These are phyloP conservation scores for Aspidapion aeneum DNA, from an alignment of 2,888 invertebrate genomes.

Conservation along the genomic window DNA sequence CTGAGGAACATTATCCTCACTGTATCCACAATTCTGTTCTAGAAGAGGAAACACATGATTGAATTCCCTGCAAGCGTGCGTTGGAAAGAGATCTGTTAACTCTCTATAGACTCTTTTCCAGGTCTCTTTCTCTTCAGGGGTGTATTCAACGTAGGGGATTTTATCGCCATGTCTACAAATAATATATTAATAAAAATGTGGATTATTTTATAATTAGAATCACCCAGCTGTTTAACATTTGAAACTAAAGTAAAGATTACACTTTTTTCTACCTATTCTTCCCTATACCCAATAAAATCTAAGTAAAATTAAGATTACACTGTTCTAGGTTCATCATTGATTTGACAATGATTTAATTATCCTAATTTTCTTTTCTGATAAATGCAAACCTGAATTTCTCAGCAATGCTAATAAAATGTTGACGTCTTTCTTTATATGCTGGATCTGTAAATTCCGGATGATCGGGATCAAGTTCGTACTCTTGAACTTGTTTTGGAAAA, in stretches of 20 bases:
- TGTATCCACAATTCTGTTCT: not conserved
- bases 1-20: not conserved
- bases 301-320: no score
- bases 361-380: no score
- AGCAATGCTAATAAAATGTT: not conserved
- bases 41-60: not conserved
- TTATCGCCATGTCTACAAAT: not conserved
- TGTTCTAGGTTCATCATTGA: no score
- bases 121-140: not conserved
- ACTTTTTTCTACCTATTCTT: no score
- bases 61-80: not conserved
- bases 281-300: no score
- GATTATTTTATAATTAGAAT: no score
- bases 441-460: not conserved
- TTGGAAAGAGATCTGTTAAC: not conserved
- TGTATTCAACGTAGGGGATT: not conserved
- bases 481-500: not conserved
- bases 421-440: not conserved
- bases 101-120: not conserved
- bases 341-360: no score
- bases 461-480: not conserved
- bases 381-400: not conserved
- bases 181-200: no score
- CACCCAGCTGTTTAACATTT: no score
- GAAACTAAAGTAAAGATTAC: no score